phyloP scores from a whole-genome alignment of 2,113 vertebrate genomes.

The Dasyornis broadbenti region DNA sequence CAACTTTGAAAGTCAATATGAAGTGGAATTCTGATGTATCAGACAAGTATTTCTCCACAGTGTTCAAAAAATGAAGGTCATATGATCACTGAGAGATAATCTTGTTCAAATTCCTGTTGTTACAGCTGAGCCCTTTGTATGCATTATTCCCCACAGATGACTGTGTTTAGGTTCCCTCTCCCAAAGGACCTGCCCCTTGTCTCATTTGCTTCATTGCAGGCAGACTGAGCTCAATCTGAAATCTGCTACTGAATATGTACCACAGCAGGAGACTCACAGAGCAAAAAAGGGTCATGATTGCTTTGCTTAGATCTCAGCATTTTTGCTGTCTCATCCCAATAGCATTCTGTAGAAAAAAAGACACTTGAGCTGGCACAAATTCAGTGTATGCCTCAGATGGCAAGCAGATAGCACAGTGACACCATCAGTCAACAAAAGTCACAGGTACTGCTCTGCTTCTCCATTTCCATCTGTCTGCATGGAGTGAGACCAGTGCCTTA shows the following conservation, averaged over 20 bases:
- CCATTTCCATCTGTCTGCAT: neutral
- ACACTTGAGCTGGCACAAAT: neutral
- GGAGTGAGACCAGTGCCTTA: neutral
- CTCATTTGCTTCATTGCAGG: neutral
- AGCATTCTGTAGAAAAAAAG: conserved; percentile 7
- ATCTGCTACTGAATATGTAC: neutral
- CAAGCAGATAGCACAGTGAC: neutral
- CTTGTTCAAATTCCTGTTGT: neutral
- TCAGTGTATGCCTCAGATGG: neutral
- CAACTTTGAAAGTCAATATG: neutral
- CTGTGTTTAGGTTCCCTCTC: neutral
- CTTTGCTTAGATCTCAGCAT: neutral
- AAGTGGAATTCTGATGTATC: neutral
- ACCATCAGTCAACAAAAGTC: neutral
- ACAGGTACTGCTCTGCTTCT: neutral
- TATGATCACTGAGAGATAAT: neutral
- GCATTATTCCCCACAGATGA: neutral
- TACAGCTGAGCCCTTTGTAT: neutral
- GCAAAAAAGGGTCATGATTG: neutral
- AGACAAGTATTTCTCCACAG: neutral
- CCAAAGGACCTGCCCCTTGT: neutral
- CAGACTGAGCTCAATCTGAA: neutral
- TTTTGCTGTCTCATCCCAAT: conserved; percentile 8
- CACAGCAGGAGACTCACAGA: neutral
- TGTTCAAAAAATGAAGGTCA: neutral